A percentile compares a stretch with the other conserved stretches of the same genome.
Conservation (phyloP, 1,140 invertebrate species). For the Drosophila tsacasi region DNA sequence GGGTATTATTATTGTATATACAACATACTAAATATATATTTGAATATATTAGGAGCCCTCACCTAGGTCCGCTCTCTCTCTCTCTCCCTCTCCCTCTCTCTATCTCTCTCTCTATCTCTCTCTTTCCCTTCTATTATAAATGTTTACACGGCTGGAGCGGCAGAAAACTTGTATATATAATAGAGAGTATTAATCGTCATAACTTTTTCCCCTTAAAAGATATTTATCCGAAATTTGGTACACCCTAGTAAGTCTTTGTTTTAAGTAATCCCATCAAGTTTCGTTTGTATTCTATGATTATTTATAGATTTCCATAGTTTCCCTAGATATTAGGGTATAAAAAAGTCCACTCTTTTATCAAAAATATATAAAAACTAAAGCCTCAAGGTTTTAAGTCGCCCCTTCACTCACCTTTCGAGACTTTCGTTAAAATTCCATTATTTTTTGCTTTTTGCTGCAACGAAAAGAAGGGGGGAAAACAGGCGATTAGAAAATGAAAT, state of each 20-base stretch:
- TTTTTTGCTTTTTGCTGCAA: constrained; percentile 70
- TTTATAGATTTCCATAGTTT: background rate
- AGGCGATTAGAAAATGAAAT: constrained; percentile 20
- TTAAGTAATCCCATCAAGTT: background rate
- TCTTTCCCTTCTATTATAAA: no score
- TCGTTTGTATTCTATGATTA: background rate
- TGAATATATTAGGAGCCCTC: no score
- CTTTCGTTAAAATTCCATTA: constrained; percentile 79
- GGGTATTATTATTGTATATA: background rate
- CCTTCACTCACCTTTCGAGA: constrained; percentile 65
- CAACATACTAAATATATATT: background rate
- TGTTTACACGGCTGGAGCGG: no score
- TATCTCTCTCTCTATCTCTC: no score
- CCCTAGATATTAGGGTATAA: background rate
- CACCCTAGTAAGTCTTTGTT: background rate
- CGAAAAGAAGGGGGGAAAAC: constrained; percentile 42
- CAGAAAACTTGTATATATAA: no score
- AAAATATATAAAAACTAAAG: background rate
- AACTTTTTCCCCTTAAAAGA: background rate
- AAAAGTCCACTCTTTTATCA: background rate
- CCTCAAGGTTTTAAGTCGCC: constrained; percentile 44
- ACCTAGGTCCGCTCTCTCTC: no score
- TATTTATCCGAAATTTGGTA: background rate
- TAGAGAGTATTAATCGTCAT: no score
- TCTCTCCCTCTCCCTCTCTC: no score